These are phyloP conservation scores for Agrotis clavis DNA, from an alignment of 2,888 invertebrate species.

Conservation along the genomic window DNA sequence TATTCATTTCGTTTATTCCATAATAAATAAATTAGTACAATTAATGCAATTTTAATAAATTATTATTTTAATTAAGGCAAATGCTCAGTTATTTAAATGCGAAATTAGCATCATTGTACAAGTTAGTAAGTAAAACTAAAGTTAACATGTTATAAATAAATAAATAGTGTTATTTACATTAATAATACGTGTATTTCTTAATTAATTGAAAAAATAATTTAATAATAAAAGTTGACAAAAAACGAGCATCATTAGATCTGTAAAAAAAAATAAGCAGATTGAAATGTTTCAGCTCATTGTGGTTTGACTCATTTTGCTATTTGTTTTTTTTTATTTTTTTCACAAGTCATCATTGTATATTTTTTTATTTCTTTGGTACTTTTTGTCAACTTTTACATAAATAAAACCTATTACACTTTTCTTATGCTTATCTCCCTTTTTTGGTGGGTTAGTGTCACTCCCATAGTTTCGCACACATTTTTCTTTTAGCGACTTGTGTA, in stretches of 20 bases:
- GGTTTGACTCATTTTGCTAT: slow-evolving; percentile 33
- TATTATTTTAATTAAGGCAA: slow-evolving; percentile 77
- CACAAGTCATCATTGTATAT: slow-evolving; percentile 21
- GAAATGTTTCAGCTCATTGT: not conserved
- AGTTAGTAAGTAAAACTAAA: slow-evolving; percentile 78
- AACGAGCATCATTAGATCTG: slow-evolving; percentile 22
- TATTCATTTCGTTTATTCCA: slow-evolving; percentile 85
- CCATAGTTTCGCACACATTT: not conserved
- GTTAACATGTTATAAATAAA: slow-evolving; percentile 76
- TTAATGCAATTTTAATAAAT: slow-evolving; percentile 79
- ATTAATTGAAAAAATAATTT: slow-evolving; percentile 60
- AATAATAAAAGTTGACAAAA: slow-evolving; percentile 64
- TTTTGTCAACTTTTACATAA: slow-evolving; percentile 61
- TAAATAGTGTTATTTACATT: slow-evolving; percentile 87
- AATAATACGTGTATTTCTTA: slow-evolving; percentile 61
- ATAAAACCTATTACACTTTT: slow-evolving; percentile 63
- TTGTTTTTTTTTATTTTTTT: slow-evolving; percentile 41
- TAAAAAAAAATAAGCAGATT: slow-evolving; percentile 12
- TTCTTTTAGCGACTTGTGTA: slow-evolving; percentile 2
- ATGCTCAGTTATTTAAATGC: slow-evolving; percentile 85
- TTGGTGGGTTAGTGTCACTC: slow-evolving; percentile 46
- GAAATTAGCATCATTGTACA: slow-evolving; percentile 84
- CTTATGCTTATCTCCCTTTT: slow-evolving; percentile 21
- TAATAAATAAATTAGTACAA: slow-evolving; percentile 85
- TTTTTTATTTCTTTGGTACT: slow-evolving; percentile 17